Evolutionary conservation across 2,888 invertebrate genomes (phyloP).

Genomic region (Diarsia dahlii): DNA sequence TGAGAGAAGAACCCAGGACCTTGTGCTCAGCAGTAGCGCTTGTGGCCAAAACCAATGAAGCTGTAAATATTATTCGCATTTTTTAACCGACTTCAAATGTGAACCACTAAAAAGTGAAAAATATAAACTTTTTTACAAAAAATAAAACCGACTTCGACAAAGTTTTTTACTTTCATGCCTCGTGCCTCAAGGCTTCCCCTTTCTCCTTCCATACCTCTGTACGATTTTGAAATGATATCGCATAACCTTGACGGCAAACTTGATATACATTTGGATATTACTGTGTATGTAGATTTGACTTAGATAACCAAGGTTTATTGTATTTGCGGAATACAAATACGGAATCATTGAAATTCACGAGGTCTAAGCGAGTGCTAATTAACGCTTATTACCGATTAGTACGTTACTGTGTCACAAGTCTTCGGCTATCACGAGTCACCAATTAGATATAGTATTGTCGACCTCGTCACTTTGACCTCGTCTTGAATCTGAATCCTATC

Average conservation of each 20-base stretch:
- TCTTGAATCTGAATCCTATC: background rate
- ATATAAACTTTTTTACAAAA: no score
- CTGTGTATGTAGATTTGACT: background rate
- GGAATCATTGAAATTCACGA: conserved; percentile 12
- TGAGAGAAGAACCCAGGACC: background rate
- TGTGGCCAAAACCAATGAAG: background rate
- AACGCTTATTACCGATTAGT: conserved; percentile 20
- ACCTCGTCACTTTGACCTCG: background rate
- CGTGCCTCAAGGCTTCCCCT: background rate
- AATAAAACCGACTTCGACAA: no score
- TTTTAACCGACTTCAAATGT: no score
- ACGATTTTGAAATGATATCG: background rate
- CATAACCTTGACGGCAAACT: background rate
- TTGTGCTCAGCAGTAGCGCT: background rate
- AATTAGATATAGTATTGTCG: background rate
- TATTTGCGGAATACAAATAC: background rate
- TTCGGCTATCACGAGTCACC: conserved; percentile 12
- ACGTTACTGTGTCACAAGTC: conserved; percentile 2
- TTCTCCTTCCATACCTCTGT: background rate
- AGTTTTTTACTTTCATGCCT: background rate
- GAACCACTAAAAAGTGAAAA: no score
- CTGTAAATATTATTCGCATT: background rate
- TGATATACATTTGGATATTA: background rate
- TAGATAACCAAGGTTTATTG: background rate
- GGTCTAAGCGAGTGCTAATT: conserved; percentile 15